A percentile compares a stretch with the other conserved stretches of the same genome.
phyloP scores from a whole-genome alignment of 53 echinoderm and acorn worm species.

The Echinarachnius parma region DNA sequence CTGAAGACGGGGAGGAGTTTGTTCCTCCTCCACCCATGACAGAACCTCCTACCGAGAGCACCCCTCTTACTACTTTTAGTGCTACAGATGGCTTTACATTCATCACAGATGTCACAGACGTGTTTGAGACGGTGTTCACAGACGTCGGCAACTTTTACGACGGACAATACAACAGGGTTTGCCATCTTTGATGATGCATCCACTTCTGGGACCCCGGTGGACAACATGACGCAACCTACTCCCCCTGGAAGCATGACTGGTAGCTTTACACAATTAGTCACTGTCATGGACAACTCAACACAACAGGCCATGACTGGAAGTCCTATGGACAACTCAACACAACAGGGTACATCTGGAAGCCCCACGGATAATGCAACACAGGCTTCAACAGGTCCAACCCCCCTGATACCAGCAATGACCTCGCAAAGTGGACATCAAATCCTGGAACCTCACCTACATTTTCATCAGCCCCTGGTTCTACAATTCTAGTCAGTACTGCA shows the following conservation, averaged over 20 bases:
- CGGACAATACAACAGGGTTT: constrained; percentile 14
- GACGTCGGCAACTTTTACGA: constrained; percentile 8
- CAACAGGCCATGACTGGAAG: no score
- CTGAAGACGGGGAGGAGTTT: constrained; percentile 36
- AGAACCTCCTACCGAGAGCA: not conserved
- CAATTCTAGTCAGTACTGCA: not conserved
- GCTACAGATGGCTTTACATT: constrained; percentile 4
- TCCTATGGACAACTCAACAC: no score
- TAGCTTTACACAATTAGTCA: no score
- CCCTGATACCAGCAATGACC: no score
- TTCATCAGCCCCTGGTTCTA: not conserved
- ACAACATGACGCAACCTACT: no score
- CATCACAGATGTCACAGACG: constrained; percentile 30
- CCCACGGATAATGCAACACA: no score
- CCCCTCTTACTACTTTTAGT: not conserved
- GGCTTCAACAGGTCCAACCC: no score
- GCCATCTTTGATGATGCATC: not conserved
- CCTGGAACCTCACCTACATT: not conserved
- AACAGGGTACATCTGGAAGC: no score
- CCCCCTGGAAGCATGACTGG: no score
- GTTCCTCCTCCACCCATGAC: constrained; percentile 56
- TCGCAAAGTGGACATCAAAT: not conserved
- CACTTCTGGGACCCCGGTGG: constrained; percentile 4
- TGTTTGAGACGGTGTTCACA: constrained; percentile 6
- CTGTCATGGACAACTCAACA: no score